A percentile compares a stretch with the other conserved stretches of the same genome.
Conservation (phyloP, 2,888 invertebrate genomes). For the Cyclophora punctaria region DNA sequence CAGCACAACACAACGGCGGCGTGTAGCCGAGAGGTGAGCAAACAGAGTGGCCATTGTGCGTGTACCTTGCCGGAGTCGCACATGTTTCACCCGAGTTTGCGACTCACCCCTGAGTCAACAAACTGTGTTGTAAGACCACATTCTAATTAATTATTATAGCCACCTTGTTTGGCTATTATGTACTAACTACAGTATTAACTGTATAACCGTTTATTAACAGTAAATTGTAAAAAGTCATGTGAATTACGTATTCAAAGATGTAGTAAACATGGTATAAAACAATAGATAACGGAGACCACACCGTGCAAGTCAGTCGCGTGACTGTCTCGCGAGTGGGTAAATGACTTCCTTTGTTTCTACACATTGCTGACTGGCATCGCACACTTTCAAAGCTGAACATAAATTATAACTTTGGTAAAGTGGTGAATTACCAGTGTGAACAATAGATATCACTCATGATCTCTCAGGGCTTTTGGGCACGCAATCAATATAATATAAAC, state of each 20-base stretch:
- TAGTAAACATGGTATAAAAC: constrained; percentile 36
- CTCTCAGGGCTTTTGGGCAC: not conserved
- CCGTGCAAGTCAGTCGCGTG: constrained; percentile 50
- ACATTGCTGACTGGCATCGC: constrained; percentile 42
- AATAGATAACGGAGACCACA: constrained; percentile 41
- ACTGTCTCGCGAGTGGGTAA: constrained; percentile 58
- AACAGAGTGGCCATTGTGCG: constrained; percentile 59
- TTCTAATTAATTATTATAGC: constrained; percentile 39
- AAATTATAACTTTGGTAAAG: constrained; percentile 42
- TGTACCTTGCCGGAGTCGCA: constrained; percentile 37
- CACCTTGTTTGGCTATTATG: constrained; percentile 10
- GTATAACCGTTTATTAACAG: constrained; percentile 6
- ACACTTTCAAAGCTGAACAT: constrained; percentile 38
- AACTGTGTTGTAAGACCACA: constrained; percentile 33
- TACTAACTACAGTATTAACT: constrained; percentile 7
- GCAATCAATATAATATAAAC: not conserved
- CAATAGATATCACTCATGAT: constrained; percentile 13
- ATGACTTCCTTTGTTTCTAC: constrained; percentile 64
- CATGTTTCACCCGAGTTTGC: constrained; percentile 49
- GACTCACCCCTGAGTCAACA: constrained; percentile 51
- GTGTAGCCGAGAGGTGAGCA: constrained; percentile 37
- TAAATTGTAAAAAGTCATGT: constrained; percentile 18
- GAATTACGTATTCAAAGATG: constrained; percentile 26
- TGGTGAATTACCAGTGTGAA: constrained; percentile 31
- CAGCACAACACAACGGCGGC: constrained; percentile 36